Evolutionary conservation across 2,888 invertebrate species (phyloP), one percentile per base, ranked within the genome.

Genomic region (Cataglyphis livida): DNA sequence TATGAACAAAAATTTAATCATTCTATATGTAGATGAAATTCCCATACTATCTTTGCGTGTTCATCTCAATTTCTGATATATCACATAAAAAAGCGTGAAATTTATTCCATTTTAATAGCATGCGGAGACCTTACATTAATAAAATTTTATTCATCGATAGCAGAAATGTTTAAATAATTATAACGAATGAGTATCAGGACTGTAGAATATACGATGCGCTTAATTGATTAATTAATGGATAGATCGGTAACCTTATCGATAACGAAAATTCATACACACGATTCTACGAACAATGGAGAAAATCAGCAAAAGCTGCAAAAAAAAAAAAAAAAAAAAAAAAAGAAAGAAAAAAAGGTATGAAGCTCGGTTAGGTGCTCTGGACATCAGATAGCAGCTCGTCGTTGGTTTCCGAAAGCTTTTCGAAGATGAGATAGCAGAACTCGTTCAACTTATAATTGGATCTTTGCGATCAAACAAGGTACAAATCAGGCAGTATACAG

Each of bases 361-460:
- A 38, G 15, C 44, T 25, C 70, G 25, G 61, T 79, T 48, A 44
- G 70, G 35, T 59, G 59, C 38, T 51, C 51, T 51, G 7, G 41
- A 4, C 41, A 59, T 32, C 44, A n/a, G 25, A 51, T 32, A 68
- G 21, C 41, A 21, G 32, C 21, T 61, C 28, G 12, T 71, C 81
- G 61, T 15, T 74, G 62, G 32, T 51, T 51, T 48, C 21, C 44
- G 81, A 81, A 12, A 62, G 48, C 25, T 32, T 54, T n/a, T 10
- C 57, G 44, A 28, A 25, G 44, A 57, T 65, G 59, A 73, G 61
- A 65, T 48, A 74, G 44, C 48, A 12, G 48, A 79, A 84, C 59
- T 84, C 71, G 74, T 85, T 62, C 81, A 88, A 88, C 88, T 88
- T 85, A 83, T 88, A 88, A 88, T 88, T 88, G 79, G 84, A 87